Percentiles rank a stretch among this genome's conserved stretches.
phyloP scores from a whole-genome alignment of 2,113 vertebrate genomes.

The Elanoides forficatus region DNA sequence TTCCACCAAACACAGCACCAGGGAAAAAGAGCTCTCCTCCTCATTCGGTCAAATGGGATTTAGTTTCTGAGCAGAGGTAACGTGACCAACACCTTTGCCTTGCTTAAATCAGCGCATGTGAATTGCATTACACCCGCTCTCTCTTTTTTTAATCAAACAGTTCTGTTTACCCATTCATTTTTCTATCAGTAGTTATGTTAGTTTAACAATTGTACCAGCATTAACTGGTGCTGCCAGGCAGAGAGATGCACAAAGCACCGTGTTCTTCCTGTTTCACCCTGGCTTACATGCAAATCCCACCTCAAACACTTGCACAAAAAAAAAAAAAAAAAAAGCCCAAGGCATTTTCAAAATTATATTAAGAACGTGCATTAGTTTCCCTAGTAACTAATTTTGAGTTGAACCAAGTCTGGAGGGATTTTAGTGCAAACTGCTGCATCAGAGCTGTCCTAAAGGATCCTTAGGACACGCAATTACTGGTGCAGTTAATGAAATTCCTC shows the following conservation, averaged over 20 bases:
- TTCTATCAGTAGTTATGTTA: neutral
- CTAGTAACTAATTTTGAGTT: neutral
- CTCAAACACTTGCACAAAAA: neutral
- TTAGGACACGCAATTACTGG: neutral
- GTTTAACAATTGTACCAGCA: neutral
- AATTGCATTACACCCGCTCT: neutral
- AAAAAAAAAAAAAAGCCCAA: neutral
- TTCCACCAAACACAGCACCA: neutral
- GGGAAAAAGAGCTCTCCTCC: neutral
- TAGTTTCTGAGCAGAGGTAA: neutral
- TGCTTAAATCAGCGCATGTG: neutral
- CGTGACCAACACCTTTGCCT: neutral
- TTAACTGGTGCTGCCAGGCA: neutral
- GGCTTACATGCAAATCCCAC: neutral
- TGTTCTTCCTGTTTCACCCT: neutral
- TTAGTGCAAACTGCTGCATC: neutral
- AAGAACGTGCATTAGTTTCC: fast-evolving
- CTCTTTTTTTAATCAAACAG: neutral
- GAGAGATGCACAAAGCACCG: neutral
- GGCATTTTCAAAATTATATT: neutral
- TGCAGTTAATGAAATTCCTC: neutral
- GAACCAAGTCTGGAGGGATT: neutral
- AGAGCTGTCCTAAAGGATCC: neutral
- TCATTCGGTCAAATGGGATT: neutral
- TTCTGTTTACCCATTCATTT: slow-evolving; percentile 27